Base-by-base conservation (phyloP, 2,888 invertebrate species). In the Mylabris sibirica region DNA sequence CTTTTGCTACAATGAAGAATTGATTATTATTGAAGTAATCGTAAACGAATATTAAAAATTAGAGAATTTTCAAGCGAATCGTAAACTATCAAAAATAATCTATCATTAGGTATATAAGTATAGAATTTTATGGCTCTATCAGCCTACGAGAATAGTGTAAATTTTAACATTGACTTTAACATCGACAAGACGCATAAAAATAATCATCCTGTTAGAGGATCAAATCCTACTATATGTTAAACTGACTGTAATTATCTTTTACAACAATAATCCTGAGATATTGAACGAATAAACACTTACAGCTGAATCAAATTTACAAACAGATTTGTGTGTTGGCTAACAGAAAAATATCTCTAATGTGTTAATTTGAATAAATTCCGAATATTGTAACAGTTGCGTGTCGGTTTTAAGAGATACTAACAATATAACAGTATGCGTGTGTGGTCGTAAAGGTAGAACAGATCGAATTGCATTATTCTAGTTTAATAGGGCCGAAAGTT, bases 381-480 rank as follows among this genome's bases (percentile, higher is more conserved):
- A 17, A 44, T 12, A 38, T 38, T 44, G 41, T 44, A 38, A 38
- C 44, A 20, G 49, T 49, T 49, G 20, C 20, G 20, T 49, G 49
- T 49, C 20, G 4, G 4, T 20, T 49, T 4, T 9, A 9, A 11
- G n/a, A n/a, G 34, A n/a, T n/a, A n/a, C n/a, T n/a, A n/a, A n/a
- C n/a, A n/a, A n/a, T n/a, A n/a, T n/a, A n/a, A n/a, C n/a, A n/a
- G n/a, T n/a, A n/a, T 35, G 30, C 14, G 60, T 60, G 60, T 60
- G 60, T 60, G 60, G 60, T 60, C 60, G 35, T 60, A 4, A 17
- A 49, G 2, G 34, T 26, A n/a, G 30, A 34, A 14, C n/a, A 60
- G 34, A 60, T 60, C 60, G 34, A n/a, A 38, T 60, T 60, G 60
- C 60, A 20, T 60, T 60, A 60, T 60, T 60, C 17, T 60, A 60